These are phyloP conservation scores for Ianthella basta DNA, from an alignment of 37 sponge, comb jelly and placozoan genomes.

Conservation along the genomic window DNA sequence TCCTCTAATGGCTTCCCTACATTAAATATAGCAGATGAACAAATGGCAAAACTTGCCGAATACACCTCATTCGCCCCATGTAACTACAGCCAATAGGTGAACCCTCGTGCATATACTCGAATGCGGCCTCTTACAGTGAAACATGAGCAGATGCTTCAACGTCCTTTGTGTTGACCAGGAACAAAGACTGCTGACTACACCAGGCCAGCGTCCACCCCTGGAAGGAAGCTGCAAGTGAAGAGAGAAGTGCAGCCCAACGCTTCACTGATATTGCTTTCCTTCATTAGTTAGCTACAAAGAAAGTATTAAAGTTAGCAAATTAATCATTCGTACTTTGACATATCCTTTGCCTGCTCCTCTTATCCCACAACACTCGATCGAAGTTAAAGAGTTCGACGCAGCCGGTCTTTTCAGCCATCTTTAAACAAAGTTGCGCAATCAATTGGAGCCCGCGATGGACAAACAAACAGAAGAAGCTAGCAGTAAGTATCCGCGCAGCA, in stretches of 20 bases:
- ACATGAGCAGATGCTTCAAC: background rate
- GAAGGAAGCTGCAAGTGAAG: background rate
- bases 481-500: no score
- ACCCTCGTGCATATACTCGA: no score
- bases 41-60: no score
- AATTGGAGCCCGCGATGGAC: background rate
- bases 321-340: background rate
- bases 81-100: no score
- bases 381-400: conserved; percentile 5
- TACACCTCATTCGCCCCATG: no score
- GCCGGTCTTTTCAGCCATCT: background rate
- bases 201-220: background rate
- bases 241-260: no score
- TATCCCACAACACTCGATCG: conserved; percentile 13
- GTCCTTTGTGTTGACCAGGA: background rate
- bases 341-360: background rate
- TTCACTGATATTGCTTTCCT: no score
- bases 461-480: background rate
- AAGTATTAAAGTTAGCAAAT: no score
- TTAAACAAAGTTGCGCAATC: background rate
- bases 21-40: no score
- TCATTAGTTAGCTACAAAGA: no score
- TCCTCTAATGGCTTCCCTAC: no score
- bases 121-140: background rate
- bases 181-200: background rate